Evolutionary conservation across 1,140 invertebrate genomes (phyloP).

Genomic region (Bradysia coprophila): DNA sequence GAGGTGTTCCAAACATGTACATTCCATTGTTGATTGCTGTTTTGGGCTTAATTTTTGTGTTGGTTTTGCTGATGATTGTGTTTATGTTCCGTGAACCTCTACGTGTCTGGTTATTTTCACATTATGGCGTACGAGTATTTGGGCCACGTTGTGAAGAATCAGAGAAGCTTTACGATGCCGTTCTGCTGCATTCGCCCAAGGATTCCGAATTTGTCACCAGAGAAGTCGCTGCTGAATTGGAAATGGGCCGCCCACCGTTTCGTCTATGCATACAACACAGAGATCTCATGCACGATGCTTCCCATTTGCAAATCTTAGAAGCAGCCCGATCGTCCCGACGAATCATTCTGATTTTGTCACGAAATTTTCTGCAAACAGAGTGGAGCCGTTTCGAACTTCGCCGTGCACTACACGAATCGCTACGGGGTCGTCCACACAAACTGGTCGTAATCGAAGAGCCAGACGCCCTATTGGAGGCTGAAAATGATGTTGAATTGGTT

Average conservation of each 20-base stretch:
- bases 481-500: constrained; percentile 68
- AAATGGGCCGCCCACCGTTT: constrained; percentile 50
- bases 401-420: constrained; percentile 61
- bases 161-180: constrained; percentile 80
- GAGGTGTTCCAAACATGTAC: constrained; percentile 65
- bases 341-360: constrained; percentile 56
- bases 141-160: constrained; percentile 45
- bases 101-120: constrained; percentile 70
- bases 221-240: constrained; percentile 62
- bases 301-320: constrained; percentile 53
- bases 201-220: constrained; percentile 79
- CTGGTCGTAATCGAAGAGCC: constrained; percentile 70
- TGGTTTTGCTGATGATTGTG: constrained; percentile 50
- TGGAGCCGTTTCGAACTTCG: constrained; percentile 71
- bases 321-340: constrained; percentile 69
- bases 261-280: constrained; percentile 73
- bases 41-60: constrained; percentile 46
- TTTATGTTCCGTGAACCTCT: constrained; percentile 71
- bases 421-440: constrained; percentile 60
- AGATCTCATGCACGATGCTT: constrained; percentile 40
- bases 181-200: constrained; percentile 81
- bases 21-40: constrained; percentile 66
- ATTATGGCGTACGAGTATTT: constrained; percentile 66
- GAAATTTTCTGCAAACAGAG: constrained; percentile 68
- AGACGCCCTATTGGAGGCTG: constrained; percentile 46